Percentiles rank a stretch among this genome's conserved stretches.
phyloP scores from a whole-genome alignment of 2,113 vertebrate genomes.

The Polyodon spathula region DNA sequence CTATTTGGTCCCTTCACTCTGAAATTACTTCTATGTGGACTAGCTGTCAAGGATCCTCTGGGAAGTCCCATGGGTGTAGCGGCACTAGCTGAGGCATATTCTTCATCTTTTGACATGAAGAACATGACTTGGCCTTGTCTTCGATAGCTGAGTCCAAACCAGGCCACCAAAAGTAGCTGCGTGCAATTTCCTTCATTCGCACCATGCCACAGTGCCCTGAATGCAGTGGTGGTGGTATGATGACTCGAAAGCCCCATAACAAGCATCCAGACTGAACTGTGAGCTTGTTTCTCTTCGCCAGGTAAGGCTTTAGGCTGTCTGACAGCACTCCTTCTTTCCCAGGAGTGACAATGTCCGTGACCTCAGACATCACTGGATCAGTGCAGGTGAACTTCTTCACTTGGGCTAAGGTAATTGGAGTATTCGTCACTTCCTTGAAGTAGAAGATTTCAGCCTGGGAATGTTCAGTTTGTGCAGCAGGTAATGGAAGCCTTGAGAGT shows the following conservation, averaged over 20 bases:
- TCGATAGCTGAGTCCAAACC: conserved; percentile 7
- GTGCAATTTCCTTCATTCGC: conserved; percentile 18
- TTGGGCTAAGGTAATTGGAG: conserved; percentile 2
- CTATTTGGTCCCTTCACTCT: no score
- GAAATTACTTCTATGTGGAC: conserved; percentile 13
- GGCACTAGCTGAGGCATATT: conserved; percentile 7
- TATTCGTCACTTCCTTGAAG: conserved; percentile 1
- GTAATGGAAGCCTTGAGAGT: conserved; percentile 2
- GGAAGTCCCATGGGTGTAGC: conserved; percentile 9
- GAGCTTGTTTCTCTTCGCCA: no score
- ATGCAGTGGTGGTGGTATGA: conserved; percentile 11
- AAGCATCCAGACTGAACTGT: conserved; percentile 16
- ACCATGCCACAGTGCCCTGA: conserved; percentile 17
- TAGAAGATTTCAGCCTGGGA: conserved; percentile 1
- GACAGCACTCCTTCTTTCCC: no score
- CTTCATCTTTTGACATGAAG: conserved; percentile 10
- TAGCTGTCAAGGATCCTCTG: conserved; percentile 9
- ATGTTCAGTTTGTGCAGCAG: not conserved
- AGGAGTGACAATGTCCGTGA: no score
- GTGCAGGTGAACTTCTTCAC: not conserved
- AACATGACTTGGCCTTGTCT: conserved; percentile 4
- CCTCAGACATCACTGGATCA: no score
- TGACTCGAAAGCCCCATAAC: conserved; percentile 9
- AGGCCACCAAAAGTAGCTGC: conserved; percentile 22
- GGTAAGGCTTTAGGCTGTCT: no score